Evolutionary conservation across 2,113 vertebrate genomes (phyloP).

Genomic region (Maccullochella peelii): DNA sequence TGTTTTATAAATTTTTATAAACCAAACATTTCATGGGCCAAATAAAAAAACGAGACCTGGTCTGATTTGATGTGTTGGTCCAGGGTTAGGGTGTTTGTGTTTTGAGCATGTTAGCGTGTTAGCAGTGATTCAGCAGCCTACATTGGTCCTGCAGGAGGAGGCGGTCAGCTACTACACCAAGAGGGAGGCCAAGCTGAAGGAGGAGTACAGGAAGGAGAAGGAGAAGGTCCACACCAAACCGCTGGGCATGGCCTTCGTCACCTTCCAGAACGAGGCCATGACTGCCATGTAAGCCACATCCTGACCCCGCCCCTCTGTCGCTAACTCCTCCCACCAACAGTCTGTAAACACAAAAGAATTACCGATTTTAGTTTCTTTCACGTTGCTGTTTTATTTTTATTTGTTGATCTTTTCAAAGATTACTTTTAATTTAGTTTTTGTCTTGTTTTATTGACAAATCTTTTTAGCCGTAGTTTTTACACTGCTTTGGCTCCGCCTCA

Average conservation of each 20-base stretch:
- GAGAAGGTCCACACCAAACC: slow-evolving; percentile 98
- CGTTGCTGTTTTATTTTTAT: too few species aligned
- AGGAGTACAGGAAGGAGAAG: slow-evolving; percentile 96
- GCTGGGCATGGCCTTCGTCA: slow-evolving; percentile 98
- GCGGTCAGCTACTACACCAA: slow-evolving; percentile 95
- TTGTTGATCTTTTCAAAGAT: background rate
- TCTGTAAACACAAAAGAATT: background rate
- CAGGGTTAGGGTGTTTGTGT: too few species aligned
- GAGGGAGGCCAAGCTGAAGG: slow-evolving; percentile 93
- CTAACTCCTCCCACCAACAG: background rate
- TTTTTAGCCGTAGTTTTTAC: background rate
- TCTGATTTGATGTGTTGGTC: background rate
- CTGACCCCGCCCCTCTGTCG: background rate
- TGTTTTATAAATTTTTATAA: too few species aligned
- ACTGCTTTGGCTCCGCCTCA: background rate
- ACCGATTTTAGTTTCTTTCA: too few species aligned
- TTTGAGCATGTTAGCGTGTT: slow-evolving; percentile 3
- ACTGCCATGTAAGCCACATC: slow-evolving; percentile 90
- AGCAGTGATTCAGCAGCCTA: background rate
- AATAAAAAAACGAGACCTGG: too few species aligned
- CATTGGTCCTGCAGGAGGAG: slow-evolving; percentile 86
- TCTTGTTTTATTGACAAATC: background rate
- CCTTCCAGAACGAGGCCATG: slow-evolving; percentile 97
- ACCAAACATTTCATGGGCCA: too few species aligned
- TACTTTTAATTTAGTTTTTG: background rate